Evolutionary conservation across 2,888 invertebrate species (phyloP).

Genomic region (Petrolisthes cinctipes): DNA sequence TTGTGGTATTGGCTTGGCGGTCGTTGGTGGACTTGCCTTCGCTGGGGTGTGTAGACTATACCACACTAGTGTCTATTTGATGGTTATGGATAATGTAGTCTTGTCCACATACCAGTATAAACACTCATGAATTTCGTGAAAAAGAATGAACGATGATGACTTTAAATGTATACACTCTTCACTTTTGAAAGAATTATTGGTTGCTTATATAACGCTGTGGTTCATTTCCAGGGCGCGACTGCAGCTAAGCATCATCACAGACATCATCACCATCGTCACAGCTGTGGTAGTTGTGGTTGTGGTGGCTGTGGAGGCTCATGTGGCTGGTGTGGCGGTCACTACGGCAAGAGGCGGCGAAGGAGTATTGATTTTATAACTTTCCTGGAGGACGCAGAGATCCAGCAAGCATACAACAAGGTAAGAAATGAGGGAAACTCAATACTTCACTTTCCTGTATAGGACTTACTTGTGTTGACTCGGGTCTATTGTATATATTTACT

Average conservation of each 20-base stretch:
- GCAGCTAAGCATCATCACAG: conserved; percentile 38
- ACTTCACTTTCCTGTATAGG: no score
- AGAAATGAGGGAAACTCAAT: not conserved
- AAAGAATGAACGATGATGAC: no score
- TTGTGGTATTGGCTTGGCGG: conserved; percentile 33
- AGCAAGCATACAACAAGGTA: conserved; percentile 45
- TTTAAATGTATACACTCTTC: no score
- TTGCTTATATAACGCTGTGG: not conserved
- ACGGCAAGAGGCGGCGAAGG: conserved; percentile 50
- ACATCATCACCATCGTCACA: conserved; percentile 38
- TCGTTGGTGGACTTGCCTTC: conserved; percentile 43
- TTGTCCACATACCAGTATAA: no score
- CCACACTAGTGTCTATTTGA: no score
- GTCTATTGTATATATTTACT: not conserved
- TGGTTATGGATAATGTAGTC: no score
- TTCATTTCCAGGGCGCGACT: conserved; percentile 24
- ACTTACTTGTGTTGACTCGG: not conserved
- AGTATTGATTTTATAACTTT: conserved; percentile 22
- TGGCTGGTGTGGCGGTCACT: conserved; percentile 54
- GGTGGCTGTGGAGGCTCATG: conserved; percentile 54
- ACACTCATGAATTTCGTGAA: no score
- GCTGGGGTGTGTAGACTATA: conserved; percentile 28
- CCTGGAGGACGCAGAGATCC: conserved; percentile 39
- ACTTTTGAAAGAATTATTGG: no score
- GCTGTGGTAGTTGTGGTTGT: conserved; percentile 41